Evolutionary conservation across 2,113 vertebrate species (phyloP).

Genomic region (Hypanus sabinus): DNA sequence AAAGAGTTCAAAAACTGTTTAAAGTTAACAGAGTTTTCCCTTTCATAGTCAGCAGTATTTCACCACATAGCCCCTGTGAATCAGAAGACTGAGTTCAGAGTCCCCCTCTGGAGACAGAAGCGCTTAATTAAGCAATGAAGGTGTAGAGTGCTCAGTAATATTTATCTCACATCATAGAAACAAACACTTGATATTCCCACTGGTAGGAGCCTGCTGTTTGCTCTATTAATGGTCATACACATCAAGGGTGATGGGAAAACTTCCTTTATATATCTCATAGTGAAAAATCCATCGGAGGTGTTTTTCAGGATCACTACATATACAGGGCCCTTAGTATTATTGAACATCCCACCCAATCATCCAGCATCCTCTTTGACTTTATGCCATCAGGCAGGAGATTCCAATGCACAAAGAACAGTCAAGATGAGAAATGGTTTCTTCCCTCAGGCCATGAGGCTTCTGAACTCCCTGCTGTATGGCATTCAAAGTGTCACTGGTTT

Average conservation of each 20-base stretch:
- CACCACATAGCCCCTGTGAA: background rate
- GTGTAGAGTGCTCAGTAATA: background rate
- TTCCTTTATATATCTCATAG: background rate
- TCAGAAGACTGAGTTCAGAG: background rate
- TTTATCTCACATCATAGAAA: background rate
- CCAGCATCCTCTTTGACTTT: too few relatives aligned
- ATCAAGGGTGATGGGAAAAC: background rate
- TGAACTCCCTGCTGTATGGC: too few relatives aligned
- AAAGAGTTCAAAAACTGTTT: too few relatives aligned
- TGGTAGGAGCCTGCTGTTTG: background rate
- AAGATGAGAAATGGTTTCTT: too few relatives aligned
- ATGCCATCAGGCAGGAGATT: too few relatives aligned
- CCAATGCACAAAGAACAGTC: too few relatives aligned
- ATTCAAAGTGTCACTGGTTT: too few relatives aligned
- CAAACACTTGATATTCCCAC: background rate
- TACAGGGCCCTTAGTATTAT: too few relatives aligned
- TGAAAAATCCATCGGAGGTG: background rate
- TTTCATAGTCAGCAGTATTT: background rate
- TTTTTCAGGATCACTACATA: too few relatives aligned
- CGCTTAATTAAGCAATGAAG: background rate
- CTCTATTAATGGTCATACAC: background rate
- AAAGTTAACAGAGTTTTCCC: background rate
- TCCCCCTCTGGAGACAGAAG: background rate
- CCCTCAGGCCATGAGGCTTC: too few relatives aligned
- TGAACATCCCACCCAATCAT: too few relatives aligned